Percentiles rank a stretch among this genome's conserved stretches.
These are phyloP conservation scores for Zosterops lateralis DNA, from an alignment of 2,113 vertebrate genomes.

Conservation along the genomic window DNA sequence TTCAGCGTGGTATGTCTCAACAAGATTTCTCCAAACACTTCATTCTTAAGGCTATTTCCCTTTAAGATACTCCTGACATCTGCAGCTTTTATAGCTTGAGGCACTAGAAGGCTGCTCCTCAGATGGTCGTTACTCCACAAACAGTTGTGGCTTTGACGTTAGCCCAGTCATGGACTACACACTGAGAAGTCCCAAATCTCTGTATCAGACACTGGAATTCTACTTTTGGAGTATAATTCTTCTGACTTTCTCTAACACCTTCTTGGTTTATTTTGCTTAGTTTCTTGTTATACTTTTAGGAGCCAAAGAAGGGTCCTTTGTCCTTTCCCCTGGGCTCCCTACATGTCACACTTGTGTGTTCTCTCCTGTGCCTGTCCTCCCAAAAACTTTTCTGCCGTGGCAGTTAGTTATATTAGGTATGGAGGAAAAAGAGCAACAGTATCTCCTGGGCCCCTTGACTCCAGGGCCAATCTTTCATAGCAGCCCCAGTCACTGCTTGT, in stretches of 20 bases:
- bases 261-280: background rate
- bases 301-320: background rate
- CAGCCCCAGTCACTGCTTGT: background rate
- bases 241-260: background rate
- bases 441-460: background rate
- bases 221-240: background rate
- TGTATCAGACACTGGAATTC: background rate
- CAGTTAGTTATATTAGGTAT: background rate
- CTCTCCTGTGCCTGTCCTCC: background rate
- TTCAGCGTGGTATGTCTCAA: constrained; percentile 44
- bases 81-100: constrained; percentile 53
- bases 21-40: constrained; percentile 51
- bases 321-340: background rate
- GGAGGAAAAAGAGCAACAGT: background rate
- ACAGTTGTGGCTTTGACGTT: constrained; percentile 6
- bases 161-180: background rate
- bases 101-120: constrained; percentile 20
- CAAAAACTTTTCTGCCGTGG: background rate
- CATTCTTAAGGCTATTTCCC: constrained; percentile 46
- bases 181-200: constrained; percentile 5
- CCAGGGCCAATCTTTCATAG: background rate
- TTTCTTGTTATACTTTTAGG: background rate
- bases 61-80: constrained; percentile 48
- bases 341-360: accelerated
- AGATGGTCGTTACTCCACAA: constrained; percentile 26